Evolutionary conservation across 2,888 invertebrate genomes (phyloP).

Genomic region (Euzetes globulus): DNA sequence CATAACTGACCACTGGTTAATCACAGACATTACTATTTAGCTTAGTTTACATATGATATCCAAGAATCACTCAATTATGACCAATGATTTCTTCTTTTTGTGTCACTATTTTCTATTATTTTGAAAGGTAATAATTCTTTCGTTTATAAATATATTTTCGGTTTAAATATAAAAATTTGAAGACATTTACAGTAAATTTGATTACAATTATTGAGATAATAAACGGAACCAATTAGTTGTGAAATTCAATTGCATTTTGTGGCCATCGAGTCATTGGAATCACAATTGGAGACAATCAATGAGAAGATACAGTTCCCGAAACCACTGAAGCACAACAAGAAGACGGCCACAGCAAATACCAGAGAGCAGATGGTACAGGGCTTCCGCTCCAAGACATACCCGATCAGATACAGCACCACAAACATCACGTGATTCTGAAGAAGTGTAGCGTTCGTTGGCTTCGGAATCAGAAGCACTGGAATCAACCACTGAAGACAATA

Average conservation of each 20-base stretch:
- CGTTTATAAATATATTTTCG: no score
- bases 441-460: slow-evolving; percentile 91
- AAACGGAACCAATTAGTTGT: background rate
- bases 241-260: slow-evolving; percentile 6
- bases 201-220: background rate
- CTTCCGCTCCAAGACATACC: slow-evolving; percentile 92
- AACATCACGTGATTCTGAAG: slow-evolving; percentile 96
- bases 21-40: no score
- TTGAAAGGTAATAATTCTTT: no score
- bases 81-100: no score
- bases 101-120: no score
- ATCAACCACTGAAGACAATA: slow-evolving; percentile 96
- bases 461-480: slow-evolving; percentile 91
- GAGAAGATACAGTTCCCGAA: slow-evolving; percentile 67
- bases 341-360: slow-evolving; percentile 85
- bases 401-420: slow-evolving; percentile 88
- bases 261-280: background rate
- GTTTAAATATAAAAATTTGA: no score
- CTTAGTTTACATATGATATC: no score
- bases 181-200: background rate
- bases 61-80: no score
- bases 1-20: no score
- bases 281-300: slow-evolving; percentile 17
- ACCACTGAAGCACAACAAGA: slow-evolving; percentile 91
- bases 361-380: slow-evolving; percentile 96